These are phyloP conservation scores for Spinibarbus caldwelli DNA, from an alignment of 2,797 vertebrate genomes.

Conservation along the genomic window DNA sequence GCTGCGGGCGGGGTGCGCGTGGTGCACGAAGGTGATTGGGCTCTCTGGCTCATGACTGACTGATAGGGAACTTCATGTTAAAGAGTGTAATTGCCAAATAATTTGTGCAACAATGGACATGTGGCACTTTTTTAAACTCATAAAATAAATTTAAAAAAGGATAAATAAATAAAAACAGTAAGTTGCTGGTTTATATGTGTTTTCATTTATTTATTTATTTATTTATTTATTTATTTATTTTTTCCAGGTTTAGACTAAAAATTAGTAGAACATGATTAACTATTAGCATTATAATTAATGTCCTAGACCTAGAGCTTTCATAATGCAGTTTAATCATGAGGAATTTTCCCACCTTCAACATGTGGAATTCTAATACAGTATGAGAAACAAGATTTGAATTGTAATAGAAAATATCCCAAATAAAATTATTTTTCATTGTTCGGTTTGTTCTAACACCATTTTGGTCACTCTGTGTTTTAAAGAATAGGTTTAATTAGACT, in stretches of 20 bases:
- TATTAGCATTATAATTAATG: not conserved
- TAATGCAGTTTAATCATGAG: not conserved
- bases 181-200: too few relatives aligned
- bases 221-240: too few relatives aligned
- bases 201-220: too few relatives aligned
- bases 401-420: not conserved
- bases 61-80: not conserved
- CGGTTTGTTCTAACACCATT: not conserved
- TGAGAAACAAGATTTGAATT: not conserved
- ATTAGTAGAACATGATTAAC: too few relatives aligned
- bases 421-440: not conserved
- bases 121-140: not conserved
- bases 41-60: too few relatives aligned
- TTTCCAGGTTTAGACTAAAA: not conserved
- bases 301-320: not conserved
- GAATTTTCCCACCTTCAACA: not conserved
- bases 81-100: not conserved
- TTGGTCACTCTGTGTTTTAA: not conserved
- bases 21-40: too few relatives aligned
- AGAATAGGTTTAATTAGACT: conserved; percentile 2
- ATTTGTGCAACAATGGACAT: conserved; percentile 2
- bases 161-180: not conserved
- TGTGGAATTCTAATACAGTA: not conserved
- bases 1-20: too few relatives aligned
- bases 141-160: too few relatives aligned